Percentiles rank a stretch among this genome's conserved stretches.
Conservation (phyloP, 2,888 invertebrate genomes). For the Marronus borbonicus region DNA sequence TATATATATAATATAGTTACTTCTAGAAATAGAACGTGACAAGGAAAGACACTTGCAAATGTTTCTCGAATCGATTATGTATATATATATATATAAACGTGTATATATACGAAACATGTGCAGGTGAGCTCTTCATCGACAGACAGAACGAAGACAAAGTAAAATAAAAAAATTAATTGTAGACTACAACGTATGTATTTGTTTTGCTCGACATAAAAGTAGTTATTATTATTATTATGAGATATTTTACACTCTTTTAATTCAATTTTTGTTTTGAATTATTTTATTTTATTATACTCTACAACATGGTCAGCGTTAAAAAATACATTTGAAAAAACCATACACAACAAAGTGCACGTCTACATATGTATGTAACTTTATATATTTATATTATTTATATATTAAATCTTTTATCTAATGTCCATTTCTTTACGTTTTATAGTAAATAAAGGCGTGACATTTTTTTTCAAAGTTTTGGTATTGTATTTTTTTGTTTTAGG, state of each 20-base stretch:
- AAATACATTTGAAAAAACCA: slow-evolving; percentile 51
- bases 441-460: slow-evolving; percentile 52
- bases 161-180: slow-evolving; percentile 38
- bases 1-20: slow-evolving; percentile 42
- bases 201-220: slow-evolving; percentile 36
- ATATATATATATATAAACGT: slow-evolving; percentile 17
- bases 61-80: slow-evolving; percentile 23
- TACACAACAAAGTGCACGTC: slow-evolving; percentile 54
- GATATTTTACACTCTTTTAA: slow-evolving; percentile 50
- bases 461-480: slow-evolving; percentile 36
- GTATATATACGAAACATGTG: slow-evolving; percentile 41
- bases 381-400: slow-evolving; percentile 52
- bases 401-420: slow-evolving; percentile 52
- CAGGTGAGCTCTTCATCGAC: slow-evolving; percentile 42
- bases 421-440: slow-evolving; percentile 50
- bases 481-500: slow-evolving; percentile 44
- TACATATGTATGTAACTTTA: slow-evolving; percentile 52
- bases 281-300: slow-evolving; percentile 37
- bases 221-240: slow-evolving; percentile 43
- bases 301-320: slow-evolving; percentile 51
- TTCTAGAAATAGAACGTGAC: slow-evolving; percentile 42
- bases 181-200: slow-evolving; percentile 40
- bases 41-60: slow-evolving; percentile 45
- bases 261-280: slow-evolving; percentile 32
- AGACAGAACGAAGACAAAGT: slow-evolving; percentile 44